Conservation (phyloP, 2,888 invertebrate species). For the Alloplasta piceator region DNA sequence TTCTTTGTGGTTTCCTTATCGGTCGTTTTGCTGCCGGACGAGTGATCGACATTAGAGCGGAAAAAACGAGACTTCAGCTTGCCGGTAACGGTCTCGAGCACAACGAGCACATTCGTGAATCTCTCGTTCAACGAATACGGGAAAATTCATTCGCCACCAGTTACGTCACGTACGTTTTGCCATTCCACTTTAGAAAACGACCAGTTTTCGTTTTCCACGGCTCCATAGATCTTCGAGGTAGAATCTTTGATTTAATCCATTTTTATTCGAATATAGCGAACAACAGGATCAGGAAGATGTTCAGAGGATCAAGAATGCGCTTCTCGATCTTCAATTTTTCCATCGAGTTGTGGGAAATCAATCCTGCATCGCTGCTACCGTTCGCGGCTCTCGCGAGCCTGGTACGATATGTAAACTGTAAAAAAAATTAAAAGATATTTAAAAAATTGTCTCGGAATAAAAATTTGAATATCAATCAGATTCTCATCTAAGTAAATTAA, state of each 20-base stretch:
- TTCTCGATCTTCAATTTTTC: constrained; percentile 46
- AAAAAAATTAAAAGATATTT: background rate
- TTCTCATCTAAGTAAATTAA: too few relatives aligned
- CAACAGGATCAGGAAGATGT: constrained; percentile 54
- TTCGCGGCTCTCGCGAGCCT: constrained; percentile 72
- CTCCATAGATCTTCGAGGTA: background rate
- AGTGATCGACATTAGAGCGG: constrained; percentile 75
- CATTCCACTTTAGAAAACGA: background rate
- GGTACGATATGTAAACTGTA: constrained; percentile 64
- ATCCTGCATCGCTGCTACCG: constrained; percentile 70
- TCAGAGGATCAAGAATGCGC: constrained; percentile 48
- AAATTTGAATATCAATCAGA: too few relatives aligned
- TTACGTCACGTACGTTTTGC: constrained; percentile 60
- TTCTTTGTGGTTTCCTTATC: constrained; percentile 84
- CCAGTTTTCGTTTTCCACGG: constrained; percentile 15
- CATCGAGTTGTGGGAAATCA: constrained; percentile 67
- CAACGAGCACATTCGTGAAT: constrained; percentile 72
- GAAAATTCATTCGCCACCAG: constrained; percentile 65
- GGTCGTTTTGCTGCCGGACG: constrained; percentile 83
- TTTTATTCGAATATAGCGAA: constrained; percentile 48
- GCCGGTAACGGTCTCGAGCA: constrained; percentile 76
- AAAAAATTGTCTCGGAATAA: background rate
- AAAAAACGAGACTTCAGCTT: constrained; percentile 75
- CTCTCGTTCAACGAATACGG: constrained; percentile 69
- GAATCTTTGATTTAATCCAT: background rate